Base-by-base conservation (phyloP, 92 coral and sea anemone genomes). In the Plumapathes pennacea region DNA sequence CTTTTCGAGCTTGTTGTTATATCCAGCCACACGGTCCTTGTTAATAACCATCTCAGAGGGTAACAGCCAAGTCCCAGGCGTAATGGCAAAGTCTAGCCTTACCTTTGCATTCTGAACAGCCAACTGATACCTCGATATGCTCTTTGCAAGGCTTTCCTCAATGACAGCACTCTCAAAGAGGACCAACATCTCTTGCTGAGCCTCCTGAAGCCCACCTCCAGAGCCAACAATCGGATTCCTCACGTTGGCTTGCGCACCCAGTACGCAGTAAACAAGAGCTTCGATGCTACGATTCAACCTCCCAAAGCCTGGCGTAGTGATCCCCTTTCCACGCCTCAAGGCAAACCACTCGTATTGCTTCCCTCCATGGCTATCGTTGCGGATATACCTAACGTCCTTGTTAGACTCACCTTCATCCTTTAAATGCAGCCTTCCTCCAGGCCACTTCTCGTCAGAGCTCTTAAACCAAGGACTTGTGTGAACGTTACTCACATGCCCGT, bases 401-500 rank as follows among this genome's bases (percentile, higher is more conserved):
- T n/a, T n/a, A 36, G 32, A 54, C 3, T 60, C 68, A 32, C 68
- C 67, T 37, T 57, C 76, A 45, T 69, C 67, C 10, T 17, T 32
- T 53, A 69, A 57, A n/a, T n/a, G n/a, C n/a, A n/a, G n/a, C n/a
- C n/a, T n/a, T n/a, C n/a, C n/a, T n/a, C n/a, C n/a, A n/a, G n/a
- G n/a, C n/a, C n/a, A n/a, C n/a, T n/a, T n/a, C n/a, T n/a, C n/a
- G n/a, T n/a, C n/a, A n/a, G n/a, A n/a, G n/a, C n/a, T n/a, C n/a
- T n/a, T n/a, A n/a, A n/a, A n/a, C n/a, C n/a, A n/a, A n/a, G n/a
- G n/a, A n/a, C n/a, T n/a, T n/a, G n/a, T n/a, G n/a, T n/a, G n/a
- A n/a, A n/a, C n/a, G n/a, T n/a, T n/a, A n/a, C n/a, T n/a, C n/a
- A n/a, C n/a, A n/a, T n/a, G n/a, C n/a, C n/a, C n/a, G n/a, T n/a